These are phyloP conservation scores for Sclerurus mexicanus DNA, from an alignment of 2,113 vertebrate genomes.

Conservation along the genomic window DNA sequence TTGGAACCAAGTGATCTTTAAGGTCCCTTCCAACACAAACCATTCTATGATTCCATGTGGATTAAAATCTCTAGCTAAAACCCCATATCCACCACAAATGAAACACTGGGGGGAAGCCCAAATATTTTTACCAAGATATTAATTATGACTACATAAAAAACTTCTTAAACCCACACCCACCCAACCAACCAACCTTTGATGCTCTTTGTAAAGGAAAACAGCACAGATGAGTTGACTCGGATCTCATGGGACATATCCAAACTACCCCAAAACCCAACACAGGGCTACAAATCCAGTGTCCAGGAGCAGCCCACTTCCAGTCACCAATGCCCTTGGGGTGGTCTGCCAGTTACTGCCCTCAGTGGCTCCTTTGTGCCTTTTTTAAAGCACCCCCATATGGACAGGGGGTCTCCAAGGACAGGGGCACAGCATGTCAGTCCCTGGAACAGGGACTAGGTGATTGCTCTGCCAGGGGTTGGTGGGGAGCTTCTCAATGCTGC, in stretches of 20 bases:
- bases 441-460: too few species aligned
- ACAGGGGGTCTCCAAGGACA: accelerated
- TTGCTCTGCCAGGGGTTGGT: background rate
- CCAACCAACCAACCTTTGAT: background rate
- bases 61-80: background rate
- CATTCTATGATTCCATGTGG: background rate
- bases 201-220: background rate
- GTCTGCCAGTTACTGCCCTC: background rate
- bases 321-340: accelerated
- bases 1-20: background rate
- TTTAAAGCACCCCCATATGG: background rate
- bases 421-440: background rate
- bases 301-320: too few species aligned
- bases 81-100: background rate
- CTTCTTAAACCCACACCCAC: background rate
- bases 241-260: background rate
- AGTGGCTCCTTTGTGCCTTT: background rate
- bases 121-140: background rate
- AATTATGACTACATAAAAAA: background rate
- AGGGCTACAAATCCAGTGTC: background rate
- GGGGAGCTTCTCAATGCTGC: background rate
- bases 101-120: background rate
- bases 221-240: background rate
- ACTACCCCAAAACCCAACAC: background rate
- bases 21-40: background rate